Evolutionary conservation across 1,140 invertebrate species (phyloP).

Genomic region (Globodera rostochiensis): DNA sequence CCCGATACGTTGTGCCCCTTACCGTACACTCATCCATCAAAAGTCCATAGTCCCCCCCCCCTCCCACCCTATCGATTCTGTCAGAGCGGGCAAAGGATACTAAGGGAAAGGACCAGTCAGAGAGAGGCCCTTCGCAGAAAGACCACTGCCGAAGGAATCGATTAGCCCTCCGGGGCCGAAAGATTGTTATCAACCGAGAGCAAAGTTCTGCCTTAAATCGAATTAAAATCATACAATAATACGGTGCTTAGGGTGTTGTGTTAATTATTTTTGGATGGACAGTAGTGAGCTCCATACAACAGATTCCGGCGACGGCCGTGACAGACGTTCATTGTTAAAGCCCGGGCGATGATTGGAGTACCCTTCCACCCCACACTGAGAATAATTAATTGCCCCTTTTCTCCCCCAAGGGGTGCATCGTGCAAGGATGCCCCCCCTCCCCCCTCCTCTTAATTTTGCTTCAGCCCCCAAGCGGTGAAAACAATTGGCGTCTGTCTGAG

Average conservation of each 20-base stretch:
- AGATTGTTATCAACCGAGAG: background rate
- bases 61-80: background rate
- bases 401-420: background rate
- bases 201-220: background rate
- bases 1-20: background rate
- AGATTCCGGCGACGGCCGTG: background rate
- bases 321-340: background rate
- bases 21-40: slow-evolving; percentile 7
- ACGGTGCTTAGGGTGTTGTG: too few relatives aligned
- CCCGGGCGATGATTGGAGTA: background rate
- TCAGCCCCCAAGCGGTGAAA: background rate
- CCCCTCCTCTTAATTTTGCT: background rate
- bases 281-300: too few relatives aligned
- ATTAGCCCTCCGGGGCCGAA: background rate
- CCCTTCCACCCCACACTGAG: background rate
- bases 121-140: background rate
- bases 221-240: too few relatives aligned
- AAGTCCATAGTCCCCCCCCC: background rate
- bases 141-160: background rate
- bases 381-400: background rate
- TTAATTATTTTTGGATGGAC: too few relatives aligned
- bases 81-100: background rate
- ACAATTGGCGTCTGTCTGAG: slow-evolving; percentile 11
- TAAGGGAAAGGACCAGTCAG: background rate
- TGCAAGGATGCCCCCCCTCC: background rate